phyloP scores from a whole-genome alignment of 1,140 invertebrate species.

The Medauroidea extradentata region DNA sequence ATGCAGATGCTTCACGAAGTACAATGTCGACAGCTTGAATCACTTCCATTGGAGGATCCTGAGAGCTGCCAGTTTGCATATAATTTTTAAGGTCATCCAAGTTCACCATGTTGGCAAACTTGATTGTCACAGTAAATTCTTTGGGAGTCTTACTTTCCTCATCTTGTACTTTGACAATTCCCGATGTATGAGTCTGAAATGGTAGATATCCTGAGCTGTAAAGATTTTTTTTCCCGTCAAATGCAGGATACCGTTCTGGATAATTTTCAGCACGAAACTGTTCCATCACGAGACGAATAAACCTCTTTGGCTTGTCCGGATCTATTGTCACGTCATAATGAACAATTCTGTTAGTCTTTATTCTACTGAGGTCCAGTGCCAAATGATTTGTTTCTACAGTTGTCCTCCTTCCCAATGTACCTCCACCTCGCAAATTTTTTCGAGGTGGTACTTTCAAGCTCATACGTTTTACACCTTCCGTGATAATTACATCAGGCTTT shows the following conservation, averaged over 20 bases:
- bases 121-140: constrained; percentile 54
- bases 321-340: constrained; percentile 52
- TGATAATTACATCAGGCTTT: no score
- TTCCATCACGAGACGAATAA: constrained; percentile 28
- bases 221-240: constrained; percentile 66
- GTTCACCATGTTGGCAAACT: constrained; percentile 49
- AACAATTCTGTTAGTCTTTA: constrained; percentile 38
- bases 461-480: no score
- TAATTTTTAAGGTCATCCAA: constrained; percentile 50
- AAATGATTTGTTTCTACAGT: constrained; percentile 55
- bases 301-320: constrained; percentile 50
- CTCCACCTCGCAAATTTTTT: constrained; percentile 16
- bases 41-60: constrained; percentile 56
- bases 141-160: constrained; percentile 43
- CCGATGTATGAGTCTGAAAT: constrained; percentile 6
- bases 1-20: constrained; percentile 53
- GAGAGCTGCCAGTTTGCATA: constrained; percentile 37
- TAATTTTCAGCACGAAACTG: constrained; percentile 31
- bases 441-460: not conserved
- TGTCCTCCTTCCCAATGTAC: constrained; percentile 43
- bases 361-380: constrained; percentile 42
- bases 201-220: constrained; percentile 45
- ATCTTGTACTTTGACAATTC: constrained; percentile 31
- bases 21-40: constrained; percentile 81
- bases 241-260: constrained; percentile 50